phyloP scores from a whole-genome alignment of 2,113 vertebrate species.

The Phasianus colchicus region DNA sequence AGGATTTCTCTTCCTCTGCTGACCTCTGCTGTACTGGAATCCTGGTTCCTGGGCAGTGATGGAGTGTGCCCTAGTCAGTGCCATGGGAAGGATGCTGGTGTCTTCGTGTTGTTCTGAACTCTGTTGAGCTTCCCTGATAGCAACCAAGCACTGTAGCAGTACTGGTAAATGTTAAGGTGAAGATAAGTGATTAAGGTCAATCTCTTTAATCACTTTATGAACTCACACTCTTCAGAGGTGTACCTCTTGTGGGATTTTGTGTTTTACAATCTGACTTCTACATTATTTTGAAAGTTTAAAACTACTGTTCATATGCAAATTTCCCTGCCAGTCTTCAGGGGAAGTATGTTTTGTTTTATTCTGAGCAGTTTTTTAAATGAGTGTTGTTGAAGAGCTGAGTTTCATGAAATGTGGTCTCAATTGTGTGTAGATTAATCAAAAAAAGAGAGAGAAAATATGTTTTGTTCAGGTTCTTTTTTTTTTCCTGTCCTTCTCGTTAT shows the following conservation, averaged over 20 bases:
- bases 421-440: neutral
- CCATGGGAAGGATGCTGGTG: neutral
- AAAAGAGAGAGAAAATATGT: neutral
- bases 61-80: rapidly evolving
- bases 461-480: neutral
- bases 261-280: neutral
- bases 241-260: neutral
- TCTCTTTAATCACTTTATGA: neutral
- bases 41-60: neutral
- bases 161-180: neutral
- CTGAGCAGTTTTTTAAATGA: neutral
- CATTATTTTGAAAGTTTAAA: neutral
- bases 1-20: neutral
- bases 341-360: neutral
- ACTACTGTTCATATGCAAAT: neutral
- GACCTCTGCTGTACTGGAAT: neutral
- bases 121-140: neutral
- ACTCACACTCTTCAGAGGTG: neutral
- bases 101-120: neutral
- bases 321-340: neutral
- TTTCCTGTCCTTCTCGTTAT: neutral
- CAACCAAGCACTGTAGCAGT: neutral
- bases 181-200: neutral
- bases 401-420: neutral
- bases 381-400: neutral